These are phyloP conservation scores for Mythimna lalbum DNA, from an alignment of 2,888 invertebrate species.

Conservation along the genomic window DNA sequence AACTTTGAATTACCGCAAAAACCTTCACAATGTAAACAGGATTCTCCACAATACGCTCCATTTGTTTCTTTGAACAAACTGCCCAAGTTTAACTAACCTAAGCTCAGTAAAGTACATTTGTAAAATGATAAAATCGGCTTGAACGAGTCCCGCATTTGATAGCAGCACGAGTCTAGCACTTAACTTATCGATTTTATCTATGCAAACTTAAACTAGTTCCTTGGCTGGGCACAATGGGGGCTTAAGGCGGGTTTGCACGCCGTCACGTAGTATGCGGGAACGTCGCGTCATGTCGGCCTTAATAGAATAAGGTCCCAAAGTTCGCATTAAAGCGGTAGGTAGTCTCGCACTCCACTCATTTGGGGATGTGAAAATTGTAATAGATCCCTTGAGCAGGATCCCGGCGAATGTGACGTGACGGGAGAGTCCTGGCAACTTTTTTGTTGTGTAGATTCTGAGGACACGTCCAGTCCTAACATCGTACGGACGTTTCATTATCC, in stretches of 20 bases:
- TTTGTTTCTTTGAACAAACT: slow-evolving; percentile 32
- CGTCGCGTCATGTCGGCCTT: slow-evolving; percentile 35
- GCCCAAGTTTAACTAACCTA: slow-evolving; percentile 41
- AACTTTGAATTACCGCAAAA: slow-evolving; percentile 11
- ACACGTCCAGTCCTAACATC: slow-evolving; percentile 26
- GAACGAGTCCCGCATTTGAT: slow-evolving; percentile 47
- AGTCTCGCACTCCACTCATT: slow-evolving; percentile 54
- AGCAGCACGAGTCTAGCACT: slow-evolving; percentile 51
- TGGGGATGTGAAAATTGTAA: slow-evolving; percentile 46
- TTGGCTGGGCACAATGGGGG: slow-evolving; percentile 53
- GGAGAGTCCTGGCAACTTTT: slow-evolving; percentile 33
- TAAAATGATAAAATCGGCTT: slow-evolving; percentile 59
- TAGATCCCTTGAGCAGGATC: slow-evolving; percentile 41
- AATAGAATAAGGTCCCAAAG: slow-evolving; percentile 60
- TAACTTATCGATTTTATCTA: slow-evolving; percentile 65
- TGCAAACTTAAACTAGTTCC: slow-evolving; percentile 66
- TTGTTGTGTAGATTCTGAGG: slow-evolving; percentile 22
- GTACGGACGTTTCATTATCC: slow-evolving; percentile 24
- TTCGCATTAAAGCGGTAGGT: slow-evolving; percentile 46
- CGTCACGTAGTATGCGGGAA: slow-evolving; percentile 51
- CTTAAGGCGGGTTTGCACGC: slow-evolving; percentile 43
- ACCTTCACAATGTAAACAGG: slow-evolving; percentile 7
- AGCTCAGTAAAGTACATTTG: slow-evolving; percentile 47
- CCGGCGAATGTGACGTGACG: slow-evolving; percentile 33
- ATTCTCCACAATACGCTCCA: slow-evolving; percentile 13